Percentiles rank a stretch among this genome's conserved stretches.
These are phyloP conservation scores for Malthinus flaveolus DNA, from an alignment of 2,888 invertebrate genomes.

Conservation along the genomic window DNA sequence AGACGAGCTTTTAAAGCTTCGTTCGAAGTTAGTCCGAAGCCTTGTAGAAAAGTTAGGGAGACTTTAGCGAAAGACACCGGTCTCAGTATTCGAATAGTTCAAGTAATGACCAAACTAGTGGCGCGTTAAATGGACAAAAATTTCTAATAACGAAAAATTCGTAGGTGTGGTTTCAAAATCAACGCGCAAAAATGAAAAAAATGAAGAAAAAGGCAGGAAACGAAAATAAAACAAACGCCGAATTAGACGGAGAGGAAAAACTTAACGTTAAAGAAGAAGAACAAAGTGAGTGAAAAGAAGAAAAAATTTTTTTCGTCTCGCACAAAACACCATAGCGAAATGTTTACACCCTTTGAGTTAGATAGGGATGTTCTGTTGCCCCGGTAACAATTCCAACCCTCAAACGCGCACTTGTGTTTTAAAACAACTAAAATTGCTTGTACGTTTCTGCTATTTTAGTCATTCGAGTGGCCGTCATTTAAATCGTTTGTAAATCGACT, in stretches of 20 bases:
- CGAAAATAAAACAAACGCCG: constrained; percentile 59
- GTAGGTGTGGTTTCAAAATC: constrained; percentile 69
- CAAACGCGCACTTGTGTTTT: constrained; percentile 4
- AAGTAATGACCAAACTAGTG: constrained; percentile 58
- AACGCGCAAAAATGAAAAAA: constrained; percentile 68
- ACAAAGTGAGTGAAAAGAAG: constrained; percentile 57
- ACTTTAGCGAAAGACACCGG: constrained; percentile 83
- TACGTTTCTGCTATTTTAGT: constrained; percentile 6
- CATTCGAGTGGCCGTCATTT: not conserved
- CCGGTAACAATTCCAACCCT: constrained; percentile 15
- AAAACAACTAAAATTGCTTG: constrained; percentile 5
- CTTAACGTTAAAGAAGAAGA: constrained; percentile 62
- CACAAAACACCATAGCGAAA: not conserved
- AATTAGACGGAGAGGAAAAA: constrained; percentile 55
- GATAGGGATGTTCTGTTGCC: constrained; percentile 15
- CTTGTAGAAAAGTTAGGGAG: constrained; percentile 80
- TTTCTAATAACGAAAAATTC: constrained; percentile 1
- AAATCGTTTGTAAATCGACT: not conserved
- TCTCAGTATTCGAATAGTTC: constrained; percentile 80
- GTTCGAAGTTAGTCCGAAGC: constrained; percentile 84
- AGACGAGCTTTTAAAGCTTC: constrained; percentile 82
- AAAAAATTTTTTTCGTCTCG: not conserved
- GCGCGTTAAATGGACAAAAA: constrained; percentile 15
- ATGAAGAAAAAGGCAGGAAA: constrained; percentile 67
- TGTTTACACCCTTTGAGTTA: not conserved